phyloP scores from a whole-genome alignment of 2,888 invertebrate species.

The Teinopalpus imperialis region DNA sequence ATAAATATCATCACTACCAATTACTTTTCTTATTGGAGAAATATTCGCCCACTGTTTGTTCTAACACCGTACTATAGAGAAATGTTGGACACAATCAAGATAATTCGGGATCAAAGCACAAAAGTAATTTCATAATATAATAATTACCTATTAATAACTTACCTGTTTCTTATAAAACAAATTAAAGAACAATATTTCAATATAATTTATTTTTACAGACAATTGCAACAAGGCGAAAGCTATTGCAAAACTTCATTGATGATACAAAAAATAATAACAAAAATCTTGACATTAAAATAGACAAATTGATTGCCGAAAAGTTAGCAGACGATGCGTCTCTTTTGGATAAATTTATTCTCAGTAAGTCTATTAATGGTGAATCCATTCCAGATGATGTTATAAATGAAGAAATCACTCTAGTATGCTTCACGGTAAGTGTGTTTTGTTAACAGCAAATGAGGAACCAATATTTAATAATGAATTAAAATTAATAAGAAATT shows the following conservation, averaged over 20 bases:
- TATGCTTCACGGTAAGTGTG: slow-evolving; percentile 43
- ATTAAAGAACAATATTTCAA: too few species aligned
- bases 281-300: slow-evolving; percentile 30
- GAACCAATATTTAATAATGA: too few species aligned
- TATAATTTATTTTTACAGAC: slow-evolving; percentile 31
- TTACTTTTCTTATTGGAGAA: slow-evolving; percentile 45
- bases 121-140: too few species aligned
- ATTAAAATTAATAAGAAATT: too few species aligned
- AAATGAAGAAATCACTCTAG: slow-evolving; percentile 41
- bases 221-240: slow-evolving; percentile 34
- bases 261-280: slow-evolving; percentile 38
- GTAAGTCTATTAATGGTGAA: slow-evolving; percentile 36
- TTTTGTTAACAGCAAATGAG: too few species aligned
- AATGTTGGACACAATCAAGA: slow-evolving; percentile 38
- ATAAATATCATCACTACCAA: slow-evolving; percentile 38
- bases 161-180: too few species aligned
- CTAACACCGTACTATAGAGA: slow-evolving; percentile 38
- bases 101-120: slow-evolving; percentile 34
- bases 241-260: slow-evolving; percentile 33
- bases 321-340: slow-evolving; percentile 33
- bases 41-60: slow-evolving; percentile 36
- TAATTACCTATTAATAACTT: too few species aligned
- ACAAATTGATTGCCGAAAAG: slow-evolving; percentile 32
- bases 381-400: slow-evolving; percentile 39
- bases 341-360: slow-evolving; percentile 40